Conservation (phyloP, 53 echinoderm and acorn worm genomes). For the Hippasteria phrygiana region DNA sequence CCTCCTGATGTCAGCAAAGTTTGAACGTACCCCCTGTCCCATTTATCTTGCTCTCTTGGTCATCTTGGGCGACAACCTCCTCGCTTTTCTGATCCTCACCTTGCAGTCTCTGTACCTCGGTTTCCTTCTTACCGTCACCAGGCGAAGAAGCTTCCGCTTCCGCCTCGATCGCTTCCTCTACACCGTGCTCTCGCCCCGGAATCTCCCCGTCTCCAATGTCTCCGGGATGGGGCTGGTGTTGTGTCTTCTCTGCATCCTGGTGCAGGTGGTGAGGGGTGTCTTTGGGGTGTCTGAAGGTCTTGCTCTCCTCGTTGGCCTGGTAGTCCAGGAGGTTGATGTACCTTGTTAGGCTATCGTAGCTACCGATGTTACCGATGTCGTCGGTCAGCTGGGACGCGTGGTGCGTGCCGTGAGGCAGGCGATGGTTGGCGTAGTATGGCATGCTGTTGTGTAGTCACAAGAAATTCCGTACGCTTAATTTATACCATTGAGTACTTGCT, state of each 20-base stretch:
- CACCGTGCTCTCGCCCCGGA: not conserved
- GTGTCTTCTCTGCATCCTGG: not conserved
- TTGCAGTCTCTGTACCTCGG: not conserved
- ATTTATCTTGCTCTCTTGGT: not conserved
- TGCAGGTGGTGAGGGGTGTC: not conserved
- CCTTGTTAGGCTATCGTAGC: conserved; percentile 38
- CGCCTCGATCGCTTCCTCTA: not conserved
- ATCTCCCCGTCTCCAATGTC: not conserved
- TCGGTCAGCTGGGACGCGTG: conserved; percentile 14
- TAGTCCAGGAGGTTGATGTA: conserved; percentile 58
- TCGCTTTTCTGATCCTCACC: not conserved
- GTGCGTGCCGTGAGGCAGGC: not conserved
- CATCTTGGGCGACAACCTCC: not conserved
- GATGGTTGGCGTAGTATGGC: not conserved
- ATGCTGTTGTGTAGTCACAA: not conserved
- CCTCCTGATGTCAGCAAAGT: not conserved
- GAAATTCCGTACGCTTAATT: too few species aligned
- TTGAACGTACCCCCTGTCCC: not conserved
- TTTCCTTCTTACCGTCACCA: not conserved
- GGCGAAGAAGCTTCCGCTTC: not conserved
- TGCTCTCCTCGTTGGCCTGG: conserved; percentile 23
- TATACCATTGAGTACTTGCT: too few species aligned
- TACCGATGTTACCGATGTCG: conserved; percentile 13
- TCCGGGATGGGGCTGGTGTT: not conserved
- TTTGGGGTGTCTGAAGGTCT: not conserved